Conservation (phyloP, 2,113 vertebrate species). For the Callopanchax toddi region DNA sequence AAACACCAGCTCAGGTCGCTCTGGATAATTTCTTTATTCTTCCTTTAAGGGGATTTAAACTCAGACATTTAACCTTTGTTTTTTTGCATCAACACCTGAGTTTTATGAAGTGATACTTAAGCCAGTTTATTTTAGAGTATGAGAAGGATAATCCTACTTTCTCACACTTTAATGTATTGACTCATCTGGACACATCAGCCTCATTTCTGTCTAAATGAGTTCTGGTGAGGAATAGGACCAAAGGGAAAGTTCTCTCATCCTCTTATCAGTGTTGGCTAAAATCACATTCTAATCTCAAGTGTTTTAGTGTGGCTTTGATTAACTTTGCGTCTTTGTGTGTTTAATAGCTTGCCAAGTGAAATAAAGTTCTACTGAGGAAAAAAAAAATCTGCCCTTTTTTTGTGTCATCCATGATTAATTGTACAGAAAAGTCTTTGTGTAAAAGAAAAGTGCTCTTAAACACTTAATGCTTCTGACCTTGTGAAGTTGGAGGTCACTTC, state of each 20-base stretch:
- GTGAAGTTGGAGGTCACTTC: neutral
- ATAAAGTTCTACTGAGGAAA: slow-evolving; percentile 48
- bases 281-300: slow-evolving; percentile 37
- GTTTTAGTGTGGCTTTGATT: slow-evolving; percentile 47
- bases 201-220: slow-evolving; percentile 23
- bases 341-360: slow-evolving; percentile 47
- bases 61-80: too few species aligned
- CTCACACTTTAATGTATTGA: slow-evolving; percentile 19
- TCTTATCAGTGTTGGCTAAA: slow-evolving; percentile 44
- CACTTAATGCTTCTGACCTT: neutral
- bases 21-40: too few species aligned
- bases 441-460: neutral
- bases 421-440: too few species aligned
- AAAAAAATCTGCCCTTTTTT: slow-evolving; percentile 3
- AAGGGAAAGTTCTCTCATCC: slow-evolving; percentile 34
- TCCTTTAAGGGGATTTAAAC: too few species aligned
- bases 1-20: neutral
- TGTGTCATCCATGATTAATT: neutral
- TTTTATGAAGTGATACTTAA: too few species aligned
- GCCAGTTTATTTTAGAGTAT: neutral
- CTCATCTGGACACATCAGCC: neutral
- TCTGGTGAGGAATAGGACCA: slow-evolving; percentile 27
- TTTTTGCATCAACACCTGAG: too few species aligned
- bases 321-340: slow-evolving; percentile 31
- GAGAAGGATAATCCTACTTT: slow-evolving; percentile 23